Percentiles rank a stretch among this genome's conserved stretches.
phyloP scores from a whole-genome alignment of 2,888 invertebrate genomes.

The Eupithecia insigniata region DNA sequence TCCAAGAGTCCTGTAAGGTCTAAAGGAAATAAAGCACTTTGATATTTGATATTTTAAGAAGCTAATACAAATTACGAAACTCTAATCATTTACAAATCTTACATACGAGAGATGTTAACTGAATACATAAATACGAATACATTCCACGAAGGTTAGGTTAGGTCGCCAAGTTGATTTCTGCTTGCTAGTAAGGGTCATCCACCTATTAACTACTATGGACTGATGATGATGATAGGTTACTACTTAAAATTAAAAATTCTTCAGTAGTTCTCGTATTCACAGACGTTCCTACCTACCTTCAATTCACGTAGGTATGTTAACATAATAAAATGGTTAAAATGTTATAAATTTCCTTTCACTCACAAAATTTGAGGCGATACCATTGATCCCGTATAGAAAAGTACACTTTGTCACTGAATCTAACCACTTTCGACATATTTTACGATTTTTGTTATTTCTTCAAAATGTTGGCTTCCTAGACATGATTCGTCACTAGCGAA shows the following conservation, averaged over 20 bases:
- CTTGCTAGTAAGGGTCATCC: too few relatives aligned
- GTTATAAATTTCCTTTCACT: conserved; percentile 51
- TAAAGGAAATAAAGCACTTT: too few relatives aligned
- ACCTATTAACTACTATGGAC: too few relatives aligned
- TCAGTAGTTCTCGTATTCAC: background rate
- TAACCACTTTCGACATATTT: conserved; percentile 65
- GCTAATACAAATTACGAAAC: too few relatives aligned
- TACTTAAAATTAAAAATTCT: background rate
- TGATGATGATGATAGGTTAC: too few relatives aligned
- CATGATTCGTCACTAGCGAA: conserved; percentile 13
- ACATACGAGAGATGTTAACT: too few relatives aligned
- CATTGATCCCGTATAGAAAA: conserved; percentile 65
- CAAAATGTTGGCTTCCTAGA: conserved; percentile 4
- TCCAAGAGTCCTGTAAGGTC: too few relatives aligned
- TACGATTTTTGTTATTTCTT: conserved; percentile 10
- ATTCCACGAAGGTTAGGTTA: too few relatives aligned
- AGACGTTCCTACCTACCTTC: background rate
- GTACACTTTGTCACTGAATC: conserved; percentile 55
- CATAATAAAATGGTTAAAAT: background rate
- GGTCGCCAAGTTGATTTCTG: too few relatives aligned
- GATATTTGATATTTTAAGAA: too few relatives aligned
- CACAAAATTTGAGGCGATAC: conserved; percentile 73
- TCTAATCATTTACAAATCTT: too few relatives aligned
- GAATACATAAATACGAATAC: too few relatives aligned
- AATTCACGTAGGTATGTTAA: background rate